A percentile compares a stretch with the other conserved stretches of the same genome.
Evolutionary conservation across 2,888 invertebrate species (phyloP).

Genomic region (Opisthograptis luteolata): DNA sequence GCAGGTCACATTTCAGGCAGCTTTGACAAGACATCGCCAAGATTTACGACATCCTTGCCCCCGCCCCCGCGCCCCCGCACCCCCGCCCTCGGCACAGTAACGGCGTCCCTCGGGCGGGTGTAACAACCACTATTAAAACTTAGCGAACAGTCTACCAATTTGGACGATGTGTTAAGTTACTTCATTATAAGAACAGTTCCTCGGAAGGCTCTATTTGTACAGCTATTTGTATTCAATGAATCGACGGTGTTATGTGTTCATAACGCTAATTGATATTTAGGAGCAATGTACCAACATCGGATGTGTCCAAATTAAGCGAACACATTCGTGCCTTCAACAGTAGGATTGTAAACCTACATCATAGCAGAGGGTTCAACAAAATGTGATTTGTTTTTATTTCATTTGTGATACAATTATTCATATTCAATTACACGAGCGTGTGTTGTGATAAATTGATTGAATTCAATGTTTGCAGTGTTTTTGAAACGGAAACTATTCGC

Average conservation of each 20-base stretch:
- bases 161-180: slow-evolving; percentile 12
- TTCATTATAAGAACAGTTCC: slow-evolving; percentile 9
- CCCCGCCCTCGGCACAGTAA: background rate
- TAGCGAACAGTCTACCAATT: slow-evolving; percentile 17
- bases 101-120: slow-evolving; percentile 4
- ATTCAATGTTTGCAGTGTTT: too few species aligned
- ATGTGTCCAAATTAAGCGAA: too few species aligned
- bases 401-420: too few species aligned
- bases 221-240: slow-evolving; percentile 7
- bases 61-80: slow-evolving; percentile 1
- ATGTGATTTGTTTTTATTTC: too few species aligned
- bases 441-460: too few species aligned
- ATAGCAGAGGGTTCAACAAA: too few species aligned
- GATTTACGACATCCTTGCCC: slow-evolving; percentile 10
- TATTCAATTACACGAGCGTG: too few species aligned
- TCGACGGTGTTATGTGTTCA: too few species aligned
- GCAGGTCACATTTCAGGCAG: slow-evolving; percentile 14
- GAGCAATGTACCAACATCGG: too few species aligned
- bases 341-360: too few species aligned
- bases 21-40: slow-evolving; percentile 5
- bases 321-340: too few species aligned
- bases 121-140: slow-evolving; percentile 15
- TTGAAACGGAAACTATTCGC: background rate
- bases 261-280: background rate
- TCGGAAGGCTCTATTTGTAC: background rate